These are phyloP conservation scores for Idris sp. DNA, from an alignment of 1,140 invertebrate species.

Conservation along the genomic window DNA sequence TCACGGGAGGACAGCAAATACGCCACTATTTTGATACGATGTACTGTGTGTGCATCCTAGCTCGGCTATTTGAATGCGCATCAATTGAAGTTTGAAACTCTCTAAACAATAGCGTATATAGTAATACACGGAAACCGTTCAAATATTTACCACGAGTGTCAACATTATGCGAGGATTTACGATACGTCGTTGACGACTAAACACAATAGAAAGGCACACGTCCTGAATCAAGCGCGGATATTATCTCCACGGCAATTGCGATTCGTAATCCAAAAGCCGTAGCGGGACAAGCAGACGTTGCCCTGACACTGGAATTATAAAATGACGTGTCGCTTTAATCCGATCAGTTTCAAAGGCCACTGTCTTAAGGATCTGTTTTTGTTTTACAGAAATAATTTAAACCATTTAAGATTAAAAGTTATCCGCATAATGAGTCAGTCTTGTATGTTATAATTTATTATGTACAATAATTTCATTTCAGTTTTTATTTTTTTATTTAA, in stretches of 20 bases:
- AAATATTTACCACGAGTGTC: conserved; percentile 41
- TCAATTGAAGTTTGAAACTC: conserved; percentile 43
- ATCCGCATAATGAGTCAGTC: too few relatives aligned
- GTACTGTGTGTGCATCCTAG: conserved; percentile 8
- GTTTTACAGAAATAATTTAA: too few relatives aligned
- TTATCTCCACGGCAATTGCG: conserved; percentile 25
- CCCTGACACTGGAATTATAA: conserved; percentile 11
- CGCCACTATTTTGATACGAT: conserved; percentile 21
- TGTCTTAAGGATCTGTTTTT: too few relatives aligned
- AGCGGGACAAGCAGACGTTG: neutral
- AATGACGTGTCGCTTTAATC: conserved; percentile 26
- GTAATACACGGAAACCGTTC: conserved; percentile 20
- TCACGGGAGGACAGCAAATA: conserved; percentile 8
- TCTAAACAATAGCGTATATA: conserved; percentile 34
- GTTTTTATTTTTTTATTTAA: too few relatives aligned
- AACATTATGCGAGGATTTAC: conserved; percentile 49
- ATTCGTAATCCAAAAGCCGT: conserved; percentile 33
- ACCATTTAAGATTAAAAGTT: too few relatives aligned
- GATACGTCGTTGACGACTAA: conserved; percentile 41
- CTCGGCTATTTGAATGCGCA: conserved; percentile 29
- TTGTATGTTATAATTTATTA: too few relatives aligned
- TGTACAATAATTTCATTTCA: too few relatives aligned
- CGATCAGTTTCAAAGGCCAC: too few relatives aligned
- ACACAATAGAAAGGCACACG: conserved; percentile 27
- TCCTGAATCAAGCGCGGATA: conserved; percentile 29